Percentiles rank a stretch among this genome's conserved stretches.
phyloP scores from a whole-genome alignment of 2,113 vertebrate species.

The Grus americana region DNA sequence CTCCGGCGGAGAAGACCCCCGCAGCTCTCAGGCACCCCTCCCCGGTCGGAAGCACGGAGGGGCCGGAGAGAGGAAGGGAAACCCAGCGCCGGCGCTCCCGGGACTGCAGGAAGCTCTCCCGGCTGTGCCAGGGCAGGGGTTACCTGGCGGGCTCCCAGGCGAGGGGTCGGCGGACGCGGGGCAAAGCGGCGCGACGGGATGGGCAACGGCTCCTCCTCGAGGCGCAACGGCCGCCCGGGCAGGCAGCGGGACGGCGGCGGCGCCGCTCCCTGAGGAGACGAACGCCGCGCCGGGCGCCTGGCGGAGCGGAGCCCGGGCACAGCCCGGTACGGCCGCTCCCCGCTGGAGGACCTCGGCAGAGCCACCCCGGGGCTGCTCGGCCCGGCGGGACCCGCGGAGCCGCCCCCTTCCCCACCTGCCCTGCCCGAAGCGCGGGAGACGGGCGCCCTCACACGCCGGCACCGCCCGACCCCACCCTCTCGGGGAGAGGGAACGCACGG shows the following conservation, averaged over 20 bases:
- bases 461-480: background rate
- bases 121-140: background rate
- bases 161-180: background rate
- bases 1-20: background rate
- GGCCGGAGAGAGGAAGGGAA: background rate
- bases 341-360: too few species aligned
- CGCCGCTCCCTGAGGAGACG: background rate
- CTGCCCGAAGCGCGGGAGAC: background rate
- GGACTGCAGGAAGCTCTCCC: background rate
- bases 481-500: background rate
- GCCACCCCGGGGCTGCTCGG: background rate
- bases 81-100: background rate
- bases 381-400: rapidly evolving
- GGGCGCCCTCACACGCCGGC: background rate
- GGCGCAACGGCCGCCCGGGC: background rate
- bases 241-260: background rate
- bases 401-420: background rate
- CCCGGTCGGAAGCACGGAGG: background rate
- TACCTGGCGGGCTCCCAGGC: slow-evolving; percentile 48
- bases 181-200: background rate
- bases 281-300: background rate
- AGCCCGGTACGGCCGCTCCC: too few species aligned
- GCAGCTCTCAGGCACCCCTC: background rate
- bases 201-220: background rate
- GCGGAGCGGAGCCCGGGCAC: background rate